These are phyloP conservation scores for Hemitrygon akajei DNA, from an alignment of 2,797 vertebrate species.

Conservation along the genomic window DNA sequence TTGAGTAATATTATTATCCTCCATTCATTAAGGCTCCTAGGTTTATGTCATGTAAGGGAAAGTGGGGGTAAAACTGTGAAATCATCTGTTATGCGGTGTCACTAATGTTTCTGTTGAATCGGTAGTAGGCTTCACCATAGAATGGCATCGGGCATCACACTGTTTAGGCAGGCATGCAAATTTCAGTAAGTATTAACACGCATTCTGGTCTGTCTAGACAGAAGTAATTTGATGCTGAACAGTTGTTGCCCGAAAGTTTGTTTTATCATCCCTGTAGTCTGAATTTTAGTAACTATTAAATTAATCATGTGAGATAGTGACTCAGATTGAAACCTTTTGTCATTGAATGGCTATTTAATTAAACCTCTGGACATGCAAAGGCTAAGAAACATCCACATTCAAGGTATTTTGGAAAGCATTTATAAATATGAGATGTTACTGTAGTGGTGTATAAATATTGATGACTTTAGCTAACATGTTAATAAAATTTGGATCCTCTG, in stretches of 20 bases:
- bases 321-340: neutral
- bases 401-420: neutral
- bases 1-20: neutral
- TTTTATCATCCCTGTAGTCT: neutral
- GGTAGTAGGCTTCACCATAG: neutral
- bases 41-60: neutral
- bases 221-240: constrained; percentile 19
- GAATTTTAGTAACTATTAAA: neutral
- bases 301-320: neutral
- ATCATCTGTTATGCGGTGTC: neutral
- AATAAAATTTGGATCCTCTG: neutral
- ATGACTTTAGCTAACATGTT: neutral
- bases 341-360: neutral
- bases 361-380: neutral
- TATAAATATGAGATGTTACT: neutral
- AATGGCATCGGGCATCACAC: neutral
- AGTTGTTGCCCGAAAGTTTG: neutral
- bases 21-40: neutral
- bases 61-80: neutral
- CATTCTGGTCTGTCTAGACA: neutral
- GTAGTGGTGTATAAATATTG: neutral
- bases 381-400: neutral
- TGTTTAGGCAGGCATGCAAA: constrained; percentile 1
- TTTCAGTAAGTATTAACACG: neutral
- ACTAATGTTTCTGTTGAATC: neutral